Conservation (phyloP, 2,113 vertebrate species). For the Heliornis fulica region DNA sequence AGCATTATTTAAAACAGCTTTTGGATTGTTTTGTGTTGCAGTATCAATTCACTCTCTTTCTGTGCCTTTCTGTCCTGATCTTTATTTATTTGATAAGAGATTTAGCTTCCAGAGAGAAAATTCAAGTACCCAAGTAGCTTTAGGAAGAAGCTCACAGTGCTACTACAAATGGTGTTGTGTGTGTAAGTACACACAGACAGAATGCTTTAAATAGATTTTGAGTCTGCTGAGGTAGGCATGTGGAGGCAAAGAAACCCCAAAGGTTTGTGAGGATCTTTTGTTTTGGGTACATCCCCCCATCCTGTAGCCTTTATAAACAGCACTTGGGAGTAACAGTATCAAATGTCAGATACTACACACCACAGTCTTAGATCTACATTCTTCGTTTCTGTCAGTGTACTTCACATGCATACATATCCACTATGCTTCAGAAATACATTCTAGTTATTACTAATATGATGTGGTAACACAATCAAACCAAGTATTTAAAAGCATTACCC, state of each 20-base stretch:
- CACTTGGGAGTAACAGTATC: neutral
- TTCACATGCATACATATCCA: neutral
- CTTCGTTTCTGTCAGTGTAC: neutral
- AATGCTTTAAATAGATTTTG: neutral
- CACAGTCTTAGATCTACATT: neutral
- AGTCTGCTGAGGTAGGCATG: neutral
- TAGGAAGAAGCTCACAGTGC: neutral
- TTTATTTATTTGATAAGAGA: neutral
- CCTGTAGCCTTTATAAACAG: neutral
- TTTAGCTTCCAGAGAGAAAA: neutral
- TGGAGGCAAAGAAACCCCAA: neutral
- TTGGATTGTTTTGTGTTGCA: neutral
- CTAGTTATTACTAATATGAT: neutral
- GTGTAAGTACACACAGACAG: no score
- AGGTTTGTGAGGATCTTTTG: accelerated
- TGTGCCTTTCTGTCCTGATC: neutral
- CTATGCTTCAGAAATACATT: neutral
- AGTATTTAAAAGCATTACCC: neutral
- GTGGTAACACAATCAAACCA: neutral
- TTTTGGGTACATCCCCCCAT: neutral
- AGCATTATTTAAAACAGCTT: neutral
- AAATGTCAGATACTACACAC: neutral
- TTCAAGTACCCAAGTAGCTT: neutral
- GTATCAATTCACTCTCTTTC: neutral
- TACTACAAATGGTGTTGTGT: neutral